These are phyloP conservation scores for Paramuricea clavata DNA, from an alignment of 92 coral and sea anemone species.

Conservation along the genomic window DNA sequence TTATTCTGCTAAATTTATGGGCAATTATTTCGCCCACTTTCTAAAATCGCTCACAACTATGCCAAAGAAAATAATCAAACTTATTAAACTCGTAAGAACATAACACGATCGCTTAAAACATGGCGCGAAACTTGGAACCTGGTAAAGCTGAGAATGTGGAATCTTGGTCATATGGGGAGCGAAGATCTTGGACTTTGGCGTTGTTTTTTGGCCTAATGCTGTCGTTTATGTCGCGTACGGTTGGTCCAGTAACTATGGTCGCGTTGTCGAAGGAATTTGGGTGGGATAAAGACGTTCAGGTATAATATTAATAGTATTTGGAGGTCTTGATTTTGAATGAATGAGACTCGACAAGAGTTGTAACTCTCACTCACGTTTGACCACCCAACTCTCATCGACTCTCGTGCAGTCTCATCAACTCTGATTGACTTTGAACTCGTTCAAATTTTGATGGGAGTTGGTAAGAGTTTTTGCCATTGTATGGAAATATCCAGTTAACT, in stretches of 20 bases:
- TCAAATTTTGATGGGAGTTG: too few species aligned
- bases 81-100: background rate
- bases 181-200: constrained; percentile 32
- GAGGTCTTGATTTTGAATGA: background rate
- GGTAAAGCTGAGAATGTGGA: background rate
- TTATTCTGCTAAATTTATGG: background rate
- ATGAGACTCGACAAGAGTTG: background rate
- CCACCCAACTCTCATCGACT: too few species aligned
- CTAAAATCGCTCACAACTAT: background rate
- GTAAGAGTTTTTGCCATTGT: too few species aligned
- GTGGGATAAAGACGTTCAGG: constrained; percentile 46
- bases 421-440: too few species aligned
- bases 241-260: constrained; percentile 45
- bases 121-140: background rate
- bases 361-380: too few species aligned
- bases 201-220: constrained; percentile 39
- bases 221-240: constrained; percentile 25
- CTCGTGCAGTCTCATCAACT: too few species aligned
- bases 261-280: constrained; percentile 29
- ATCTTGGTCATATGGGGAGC: constrained; percentile 7
- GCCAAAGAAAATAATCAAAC: background rate
- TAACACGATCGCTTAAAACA: background rate
- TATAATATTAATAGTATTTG: background rate
- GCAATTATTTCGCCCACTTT: background rate
- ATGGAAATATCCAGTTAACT: too few species aligned